These are phyloP conservation scores for Acropora tenuis DNA, from an alignment of 64 coral and sea anemone genomes.

Conservation along the genomic window DNA sequence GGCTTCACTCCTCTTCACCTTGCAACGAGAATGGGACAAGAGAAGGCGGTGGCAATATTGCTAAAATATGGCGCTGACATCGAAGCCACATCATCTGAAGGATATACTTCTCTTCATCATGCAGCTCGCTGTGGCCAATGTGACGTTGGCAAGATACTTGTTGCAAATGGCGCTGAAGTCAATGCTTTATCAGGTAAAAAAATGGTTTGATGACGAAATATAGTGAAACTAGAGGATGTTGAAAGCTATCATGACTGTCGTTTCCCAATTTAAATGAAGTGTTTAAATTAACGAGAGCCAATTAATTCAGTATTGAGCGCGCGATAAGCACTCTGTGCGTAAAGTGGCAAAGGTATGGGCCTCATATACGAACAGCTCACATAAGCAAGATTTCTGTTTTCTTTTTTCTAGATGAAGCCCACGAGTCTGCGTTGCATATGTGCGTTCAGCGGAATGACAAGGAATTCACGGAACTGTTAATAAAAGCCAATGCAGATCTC, in stretches of 20 bases:
- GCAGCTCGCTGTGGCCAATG: conserved; percentile 1
- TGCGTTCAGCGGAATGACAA: conserved; percentile 25
- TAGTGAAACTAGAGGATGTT: too few relatives aligned
- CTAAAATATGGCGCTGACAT: conserved; percentile 35
- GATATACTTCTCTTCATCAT: conserved; percentile 29
- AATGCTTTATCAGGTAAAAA: conserved; percentile 13
- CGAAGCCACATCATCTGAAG: not conserved
- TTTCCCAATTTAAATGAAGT: too few relatives aligned
- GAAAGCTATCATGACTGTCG: too few relatives aligned
- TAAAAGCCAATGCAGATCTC: conserved; percentile 40
- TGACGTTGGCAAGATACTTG: conserved; percentile 29
- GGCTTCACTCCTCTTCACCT: conserved; percentile 14
- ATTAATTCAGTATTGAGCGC: too few relatives aligned
- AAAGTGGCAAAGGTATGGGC: too few relatives aligned
- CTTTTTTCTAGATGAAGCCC: not conserved
- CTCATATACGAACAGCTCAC: too few relatives aligned
- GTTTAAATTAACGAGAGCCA: too few relatives aligned
- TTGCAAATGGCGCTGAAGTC: conserved; percentile 2
- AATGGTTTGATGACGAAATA: not conserved
- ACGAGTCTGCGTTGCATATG: conserved; percentile 54
- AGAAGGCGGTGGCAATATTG: conserved; percentile 2
- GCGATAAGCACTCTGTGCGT: too few relatives aligned
- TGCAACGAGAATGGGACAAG: not conserved
- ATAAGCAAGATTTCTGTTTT: not conserved
- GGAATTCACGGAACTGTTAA: conserved; percentile 13